Conservation (phyloP, 2,797 vertebrate genomes). For the Platalea minor region DNA sequence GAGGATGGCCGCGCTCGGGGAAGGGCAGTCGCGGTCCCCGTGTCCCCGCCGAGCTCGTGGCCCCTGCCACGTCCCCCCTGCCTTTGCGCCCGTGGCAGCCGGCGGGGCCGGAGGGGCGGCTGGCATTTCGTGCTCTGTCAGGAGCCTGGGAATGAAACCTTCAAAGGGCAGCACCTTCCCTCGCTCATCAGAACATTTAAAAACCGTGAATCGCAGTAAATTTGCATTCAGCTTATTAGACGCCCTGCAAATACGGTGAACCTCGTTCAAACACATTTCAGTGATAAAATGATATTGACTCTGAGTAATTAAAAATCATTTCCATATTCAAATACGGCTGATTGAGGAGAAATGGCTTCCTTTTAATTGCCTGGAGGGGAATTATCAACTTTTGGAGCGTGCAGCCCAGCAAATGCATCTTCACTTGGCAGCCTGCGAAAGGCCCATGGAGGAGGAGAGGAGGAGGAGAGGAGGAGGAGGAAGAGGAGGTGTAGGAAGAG, state of each 20-base stretch:
- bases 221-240: slow-evolving; percentile 58
- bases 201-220: neutral
- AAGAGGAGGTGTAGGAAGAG: too few relatives aligned
- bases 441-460: neutral
- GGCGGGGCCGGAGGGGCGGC: neutral
- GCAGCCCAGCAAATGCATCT: slow-evolving; percentile 9
- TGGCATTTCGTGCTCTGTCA: neutral
- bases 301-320: slow-evolving; percentile 83
- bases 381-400: slow-evolving; percentile 28
- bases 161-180: slow-evolving; percentile 8
- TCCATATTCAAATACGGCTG: slow-evolving; percentile 82
- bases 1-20: fast-evolving
- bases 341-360: slow-evolving; percentile 77
- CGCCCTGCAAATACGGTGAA: slow-evolving; percentile 54
- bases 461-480: neutral
- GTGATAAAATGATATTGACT: slow-evolving; percentile 78
- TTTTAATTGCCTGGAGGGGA: slow-evolving; percentile 72
- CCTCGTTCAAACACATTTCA: slow-evolving; percentile 74
- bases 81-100: fast-evolving
- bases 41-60: neutral
- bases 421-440: neutral
- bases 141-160: neutral
- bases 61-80: neutral
- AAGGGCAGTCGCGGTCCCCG: fast-evolving
- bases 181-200: neutral